Evolutionary conservation across 2,113 vertebrate species (phyloP).

Genomic region (Tetraodon nigroviridis): DNA sequence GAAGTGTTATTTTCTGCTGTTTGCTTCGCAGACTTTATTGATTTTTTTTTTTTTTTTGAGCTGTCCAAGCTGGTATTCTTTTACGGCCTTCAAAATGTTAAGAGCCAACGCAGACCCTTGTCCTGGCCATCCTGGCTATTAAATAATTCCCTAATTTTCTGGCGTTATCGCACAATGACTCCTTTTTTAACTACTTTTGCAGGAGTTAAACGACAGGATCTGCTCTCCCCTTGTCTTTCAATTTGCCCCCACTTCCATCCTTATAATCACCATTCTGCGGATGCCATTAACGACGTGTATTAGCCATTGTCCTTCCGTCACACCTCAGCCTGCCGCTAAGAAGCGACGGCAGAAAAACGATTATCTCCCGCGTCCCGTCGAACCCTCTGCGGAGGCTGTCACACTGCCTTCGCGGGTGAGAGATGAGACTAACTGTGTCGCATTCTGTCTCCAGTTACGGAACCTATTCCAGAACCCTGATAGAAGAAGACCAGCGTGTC

Average conservation of each 20-base stretch:
- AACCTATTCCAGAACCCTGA: slow-evolving; percentile 31
- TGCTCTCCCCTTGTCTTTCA: slow-evolving; percentile 51
- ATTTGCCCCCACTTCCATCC: slow-evolving; percentile 54
- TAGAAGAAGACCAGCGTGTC: slow-evolving; percentile 16
- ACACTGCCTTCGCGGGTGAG: slow-evolving; percentile 27
- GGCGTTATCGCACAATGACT: neutral
- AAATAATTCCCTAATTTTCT: slow-evolving; percentile 5
- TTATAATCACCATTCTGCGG: slow-evolving; percentile 53
- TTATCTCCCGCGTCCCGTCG: slow-evolving; percentile 45
- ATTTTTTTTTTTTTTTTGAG: slow-evolving; percentile 22
- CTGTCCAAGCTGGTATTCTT: slow-evolving; percentile 2
- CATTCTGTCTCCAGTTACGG: slow-evolving; percentile 38
- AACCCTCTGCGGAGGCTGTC: slow-evolving; percentile 30
- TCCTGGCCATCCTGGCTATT: neutral
- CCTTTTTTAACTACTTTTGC: slow-evolving; percentile 18
- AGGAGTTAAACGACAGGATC: slow-evolving; percentile 43
- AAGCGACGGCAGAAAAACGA: slow-evolving; percentile 49
- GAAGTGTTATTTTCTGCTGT: slow-evolving; percentile 41
- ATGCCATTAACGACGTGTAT: slow-evolving; percentile 64
- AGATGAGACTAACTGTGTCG: slow-evolving; percentile 34
- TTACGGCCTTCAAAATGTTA: neutral
- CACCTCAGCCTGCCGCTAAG: slow-evolving; percentile 54
- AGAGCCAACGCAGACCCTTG: neutral
- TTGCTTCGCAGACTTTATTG: slow-evolving; percentile 36
- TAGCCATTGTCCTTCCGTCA: slow-evolving; percentile 58